phyloP scores from a whole-genome alignment of 2,888 invertebrate species.

The Drosophila aldrichi region DNA sequence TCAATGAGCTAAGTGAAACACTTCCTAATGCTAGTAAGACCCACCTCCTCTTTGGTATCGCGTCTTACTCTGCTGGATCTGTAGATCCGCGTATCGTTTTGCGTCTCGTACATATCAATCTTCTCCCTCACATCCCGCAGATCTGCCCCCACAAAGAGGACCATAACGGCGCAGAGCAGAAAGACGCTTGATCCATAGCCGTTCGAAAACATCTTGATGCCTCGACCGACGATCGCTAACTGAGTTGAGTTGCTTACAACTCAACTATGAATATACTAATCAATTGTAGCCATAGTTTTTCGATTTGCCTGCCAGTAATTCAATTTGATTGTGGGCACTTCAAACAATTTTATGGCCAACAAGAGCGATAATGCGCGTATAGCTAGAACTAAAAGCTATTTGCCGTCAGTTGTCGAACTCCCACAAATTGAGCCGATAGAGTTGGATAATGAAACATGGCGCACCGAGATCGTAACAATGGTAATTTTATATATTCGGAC shows the following conservation, averaged over 20 bases:
- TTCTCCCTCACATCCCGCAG: conserved; percentile 4
- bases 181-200: conserved; percentile 38
- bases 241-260: conserved; percentile 13
- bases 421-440: neutral
- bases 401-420: neutral
- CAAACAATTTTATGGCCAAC: conserved; percentile 45
- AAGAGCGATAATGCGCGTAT: conserved; percentile 37
- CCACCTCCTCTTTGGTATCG: conserved; percentile 32
- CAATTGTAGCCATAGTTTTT: conserved; percentile 17
- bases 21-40: neutral
- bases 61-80: neutral
- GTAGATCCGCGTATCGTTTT: neutral
- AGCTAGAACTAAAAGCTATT: conserved; percentile 11
- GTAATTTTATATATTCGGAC: neutral
- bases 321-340: conserved; percentile 52
- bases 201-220: conserved; percentile 56
- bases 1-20: neutral
- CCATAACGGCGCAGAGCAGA: conserved; percentile 62
- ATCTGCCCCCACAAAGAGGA: conserved; percentile 48
- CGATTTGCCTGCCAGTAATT: conserved; percentile 24
- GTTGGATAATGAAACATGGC: neutral
- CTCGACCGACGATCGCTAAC: conserved; percentile 46
- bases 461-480: neutral
- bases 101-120: conserved; percentile 10
- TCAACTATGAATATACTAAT: conserved; percentile 5